Evolutionary conservation across 2,888 invertebrate genomes (phyloP), one percentile per base, ranked within the genome.

Genomic region (Falcaria lacertinaria): DNA sequence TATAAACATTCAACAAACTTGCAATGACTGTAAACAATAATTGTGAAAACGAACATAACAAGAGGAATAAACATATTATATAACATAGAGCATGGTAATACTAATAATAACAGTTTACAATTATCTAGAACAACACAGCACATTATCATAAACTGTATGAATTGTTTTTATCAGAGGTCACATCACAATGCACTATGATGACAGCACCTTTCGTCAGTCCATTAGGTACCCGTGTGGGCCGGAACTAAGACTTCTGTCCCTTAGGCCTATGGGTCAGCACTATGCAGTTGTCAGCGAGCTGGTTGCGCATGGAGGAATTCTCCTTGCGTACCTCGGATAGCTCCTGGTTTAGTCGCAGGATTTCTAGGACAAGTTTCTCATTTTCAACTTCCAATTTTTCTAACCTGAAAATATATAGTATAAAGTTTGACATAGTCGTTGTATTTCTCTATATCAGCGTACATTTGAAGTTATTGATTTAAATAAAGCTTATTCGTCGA

Each of bases 321-420:
- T 96, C 96, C 55, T 93, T 92, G 67, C 94, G 93, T 35, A 96
- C 82, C 57, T 94, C 93, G 6, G 92, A 82, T 57, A 94, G 90
- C 72, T 95, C 93, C 65, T 93, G 92, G 66, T 94, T 92, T 45
- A 95, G 81, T 52, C 92, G 88, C 54, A 94, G 91, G 45, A 94
- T 85, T 76, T 95, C 94, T 67, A 93, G 88, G 4, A 91, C 88
- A 7, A 96, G 81, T 61, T 93, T 92, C 60, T 95, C 95, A 53
- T 94, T 94, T 54, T 96, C 95, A 45, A 76, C 72, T 69, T 89
- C 84, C 44, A 85, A 46, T 68, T 87, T 85, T 51, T 84, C 82
- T 62, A 88, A 67, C 60, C 90, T 90, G 78, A 28, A 80, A 80
- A 6, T 34, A 43, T 15, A 34, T 1, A 25, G 34, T 2, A 33